Evolutionary conservation across 1,140 invertebrate genomes (phyloP).

Genomic region (Calliopsis andreniformis): DNA sequence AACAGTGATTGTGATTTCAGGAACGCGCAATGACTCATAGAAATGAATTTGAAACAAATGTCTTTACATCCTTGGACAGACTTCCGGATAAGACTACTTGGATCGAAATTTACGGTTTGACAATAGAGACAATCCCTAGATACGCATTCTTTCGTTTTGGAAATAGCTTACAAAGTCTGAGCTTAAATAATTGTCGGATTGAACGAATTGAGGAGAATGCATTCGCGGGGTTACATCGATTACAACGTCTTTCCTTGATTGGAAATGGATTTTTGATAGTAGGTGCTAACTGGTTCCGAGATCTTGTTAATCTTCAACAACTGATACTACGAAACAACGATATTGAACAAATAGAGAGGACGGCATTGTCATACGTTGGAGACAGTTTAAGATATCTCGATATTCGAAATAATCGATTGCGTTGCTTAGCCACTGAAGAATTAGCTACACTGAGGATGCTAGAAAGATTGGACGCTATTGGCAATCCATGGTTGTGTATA

Average conservation of each 20-base stretch:
- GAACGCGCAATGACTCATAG: slow-evolving; percentile 2
- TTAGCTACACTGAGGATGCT: slow-evolving; percentile 50
- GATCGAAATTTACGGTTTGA: slow-evolving; percentile 63
- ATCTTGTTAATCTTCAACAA: slow-evolving; percentile 63
- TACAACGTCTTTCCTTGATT: slow-evolving; percentile 61
- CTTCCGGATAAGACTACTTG: slow-evolving; percentile 68
- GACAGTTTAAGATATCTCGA: slow-evolving; percentile 56
- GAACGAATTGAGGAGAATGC: slow-evolving; percentile 62
- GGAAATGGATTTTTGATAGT: slow-evolving; percentile 58
- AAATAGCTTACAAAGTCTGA: slow-evolving; percentile 67
- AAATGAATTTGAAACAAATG: slow-evolving; percentile 48
- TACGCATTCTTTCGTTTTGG: slow-evolving; percentile 72
- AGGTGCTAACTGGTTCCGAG: slow-evolving; percentile 62
- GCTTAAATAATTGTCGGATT: slow-evolving; percentile 61
- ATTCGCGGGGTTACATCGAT: slow-evolving; percentile 69
- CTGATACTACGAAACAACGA: slow-evolving; percentile 60
- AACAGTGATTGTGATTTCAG: not conserved
- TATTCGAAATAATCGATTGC: slow-evolving; percentile 57
- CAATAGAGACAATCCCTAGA: slow-evolving; percentile 49
- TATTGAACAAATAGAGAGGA: slow-evolving; percentile 60
- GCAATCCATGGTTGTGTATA: slow-evolving; percentile 67
- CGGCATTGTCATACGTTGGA: slow-evolving; percentile 45
- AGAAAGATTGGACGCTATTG: slow-evolving; percentile 55
- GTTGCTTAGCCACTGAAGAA: slow-evolving; percentile 55
- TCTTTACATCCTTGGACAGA: slow-evolving; percentile 59